Evolutionary conservation across 2,113 vertebrate genomes (phyloP), one percentile per base, ranked within the genome.

Genomic region (Peromyscus polionotus): DNA sequence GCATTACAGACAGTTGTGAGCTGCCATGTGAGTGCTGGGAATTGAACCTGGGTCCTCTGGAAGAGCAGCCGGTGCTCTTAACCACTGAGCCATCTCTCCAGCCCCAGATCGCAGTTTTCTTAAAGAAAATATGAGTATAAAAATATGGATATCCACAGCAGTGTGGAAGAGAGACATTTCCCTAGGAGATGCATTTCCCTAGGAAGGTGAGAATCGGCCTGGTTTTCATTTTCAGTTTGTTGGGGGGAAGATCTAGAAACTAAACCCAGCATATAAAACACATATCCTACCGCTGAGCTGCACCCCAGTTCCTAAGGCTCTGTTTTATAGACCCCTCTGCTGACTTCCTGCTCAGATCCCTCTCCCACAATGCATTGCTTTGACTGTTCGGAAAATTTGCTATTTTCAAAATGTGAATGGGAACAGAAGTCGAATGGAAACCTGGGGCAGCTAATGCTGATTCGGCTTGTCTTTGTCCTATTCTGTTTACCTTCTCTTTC

Each of bases 321-420:
- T 73, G 65, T 57, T 91, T 80, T 72, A 75, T 67, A n/a, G 14
- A 68, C 33, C 67, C 75, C 10, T 39, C 77, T 73, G 67, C 42
- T 19, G 22, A 4, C 45, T 81, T 83, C 45, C 77, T 88, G 31
- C 57, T 68, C 12, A 24, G 28, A 57, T 39, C 89, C 36, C 57
- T 39, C 61, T 45, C 1, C 45, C 39, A 36, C 26, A 80, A 85
- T 26, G 24, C 20, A 54, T 61, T 33, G 12, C 26, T 67, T 77
- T 65, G n/a, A 65, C 67, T 92, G 86, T 80, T 88, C 42, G 80
- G 80, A 57, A 95, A 79, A 94, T 45, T 20, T 42, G 14, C 48
- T 61, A 14, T 77, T 96, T 68, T 87, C n/a, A 42, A 45, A 88
- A 91, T 45, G 61, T 19, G 39, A 85, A 65, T 33, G 24, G 31